Base-by-base conservation (phyloP, 1,140 invertebrate species). In the Drosophila tristis region DNA sequence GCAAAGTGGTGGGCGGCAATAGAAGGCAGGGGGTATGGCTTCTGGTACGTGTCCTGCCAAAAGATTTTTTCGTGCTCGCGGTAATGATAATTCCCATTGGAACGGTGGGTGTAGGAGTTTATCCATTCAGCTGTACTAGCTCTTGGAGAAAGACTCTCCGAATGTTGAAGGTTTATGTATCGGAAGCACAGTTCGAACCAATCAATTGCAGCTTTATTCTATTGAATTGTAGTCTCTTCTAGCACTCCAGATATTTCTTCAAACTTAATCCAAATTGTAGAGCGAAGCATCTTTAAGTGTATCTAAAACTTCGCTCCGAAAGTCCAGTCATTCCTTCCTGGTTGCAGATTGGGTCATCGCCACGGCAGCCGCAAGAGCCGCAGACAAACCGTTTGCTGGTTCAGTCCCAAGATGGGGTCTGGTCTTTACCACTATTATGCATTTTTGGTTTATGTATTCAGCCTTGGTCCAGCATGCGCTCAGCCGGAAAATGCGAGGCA, bases 361-460 rank as follows among this genome's bases (percentile, higher is more conserved):
- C 53, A 62, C 47, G 57, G 60, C 66, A 67, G 67, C 70, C 74
- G 65, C 78, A 66, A 64, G 60, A 60, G 62, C 78, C 74, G 77
- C 80, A 85, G 77, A 81, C 82, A 81, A 72, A 51, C 65, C 57
- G 60, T 65, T 65, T 75, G 61, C 35, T 35, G 50, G 45, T 9
- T 2, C 13, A 13, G 16, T 13, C 15, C 20, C 2, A 0, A 13
- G 9, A 0, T 11, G 42, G 29, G 79, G 79, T 39, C 25, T 59
- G 68, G 0, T 8, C 47, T 20, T 35, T 50, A 23, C 31, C 53
- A 65, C 58, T 67, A 78, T 67, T 68, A 63, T 86, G 74, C 74
- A 74, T 80, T 81, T 74, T 74, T 71, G 81, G 64, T 86, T 86
- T 86, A 81, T 86, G 85, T 75, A 78, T 86, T 78, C 65, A 67